These are phyloP conservation scores for cat (Felis catus) DNA, from an alignment of 2,113 vertebrate species.

Conservation along the genomic window DNA sequence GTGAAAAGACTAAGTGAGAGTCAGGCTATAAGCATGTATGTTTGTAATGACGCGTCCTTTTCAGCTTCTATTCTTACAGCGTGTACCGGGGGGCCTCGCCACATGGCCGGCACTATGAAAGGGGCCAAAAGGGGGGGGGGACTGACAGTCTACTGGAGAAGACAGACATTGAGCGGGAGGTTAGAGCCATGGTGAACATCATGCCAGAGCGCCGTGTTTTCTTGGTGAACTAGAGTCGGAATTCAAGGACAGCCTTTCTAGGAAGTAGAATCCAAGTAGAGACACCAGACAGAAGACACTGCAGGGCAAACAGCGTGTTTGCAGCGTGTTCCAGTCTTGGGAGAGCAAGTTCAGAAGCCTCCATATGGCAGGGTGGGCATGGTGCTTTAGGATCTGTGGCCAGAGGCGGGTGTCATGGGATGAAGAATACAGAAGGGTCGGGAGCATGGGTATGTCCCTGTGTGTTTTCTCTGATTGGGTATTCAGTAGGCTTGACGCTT, in stretches of 20 bases:
- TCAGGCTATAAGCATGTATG: too few relatives aligned
- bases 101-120: neutral
- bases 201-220: neutral
- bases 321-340: neutral
- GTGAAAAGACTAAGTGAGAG: neutral
- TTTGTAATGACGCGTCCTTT: neutral
- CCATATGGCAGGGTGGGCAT: fast-evolving
- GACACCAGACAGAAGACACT: neutral
- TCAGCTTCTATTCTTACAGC: neutral
- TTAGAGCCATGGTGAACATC: neutral
- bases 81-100: neutral
- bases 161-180: neutral
- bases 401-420: fast-evolving
- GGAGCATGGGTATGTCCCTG: too few relatives aligned
- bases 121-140: neutral
- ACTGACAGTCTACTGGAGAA: neutral
- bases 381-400: neutral
- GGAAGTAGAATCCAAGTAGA: neutral
- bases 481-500: neutral
- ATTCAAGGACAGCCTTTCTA: neutral
- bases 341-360: neutral
- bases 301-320: neutral
- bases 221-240: neutral
- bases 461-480: neutral
- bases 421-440: neutral